Conservation (phyloP, 2,797 vertebrate species). For the Poliocrania exsul region DNA sequence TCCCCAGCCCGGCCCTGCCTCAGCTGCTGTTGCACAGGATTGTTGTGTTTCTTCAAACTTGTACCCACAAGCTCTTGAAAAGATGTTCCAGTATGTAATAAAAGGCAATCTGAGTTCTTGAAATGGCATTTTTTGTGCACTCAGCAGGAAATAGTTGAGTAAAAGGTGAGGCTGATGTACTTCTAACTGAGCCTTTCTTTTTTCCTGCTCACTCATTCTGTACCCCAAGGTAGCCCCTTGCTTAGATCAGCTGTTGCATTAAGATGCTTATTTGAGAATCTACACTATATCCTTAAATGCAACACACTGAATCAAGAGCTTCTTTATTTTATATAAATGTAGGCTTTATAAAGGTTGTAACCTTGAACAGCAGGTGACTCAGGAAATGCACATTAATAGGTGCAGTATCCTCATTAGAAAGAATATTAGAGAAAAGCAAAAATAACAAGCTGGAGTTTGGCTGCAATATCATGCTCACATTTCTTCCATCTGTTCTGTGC, state of each 20-base stretch:
- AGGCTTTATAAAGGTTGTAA: background rate
- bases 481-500: background rate
- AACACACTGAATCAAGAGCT: background rate
- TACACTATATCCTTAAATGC: background rate
- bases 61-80: slow-evolving; percentile 10
- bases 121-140: background rate
- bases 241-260: background rate
- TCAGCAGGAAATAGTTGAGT: background rate
- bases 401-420: background rate
- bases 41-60: slow-evolving; percentile 16
- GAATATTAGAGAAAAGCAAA: background rate
- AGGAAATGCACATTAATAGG: background rate
- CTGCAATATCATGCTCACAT: background rate
- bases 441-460: background rate
- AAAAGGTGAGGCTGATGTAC: background rate
- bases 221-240: background rate
- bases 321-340: background rate
- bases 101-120: slow-evolving; percentile 26
- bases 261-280: background rate
- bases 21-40: background rate
- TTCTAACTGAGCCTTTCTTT: background rate
- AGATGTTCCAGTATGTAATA: slow-evolving; percentile 18
- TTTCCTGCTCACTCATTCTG: background rate
- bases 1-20: background rate
- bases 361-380: background rate